These are phyloP conservation scores for Nycticebus coucang DNA, from an alignment of 2,113 vertebrate genomes.

Conservation along the genomic window DNA sequence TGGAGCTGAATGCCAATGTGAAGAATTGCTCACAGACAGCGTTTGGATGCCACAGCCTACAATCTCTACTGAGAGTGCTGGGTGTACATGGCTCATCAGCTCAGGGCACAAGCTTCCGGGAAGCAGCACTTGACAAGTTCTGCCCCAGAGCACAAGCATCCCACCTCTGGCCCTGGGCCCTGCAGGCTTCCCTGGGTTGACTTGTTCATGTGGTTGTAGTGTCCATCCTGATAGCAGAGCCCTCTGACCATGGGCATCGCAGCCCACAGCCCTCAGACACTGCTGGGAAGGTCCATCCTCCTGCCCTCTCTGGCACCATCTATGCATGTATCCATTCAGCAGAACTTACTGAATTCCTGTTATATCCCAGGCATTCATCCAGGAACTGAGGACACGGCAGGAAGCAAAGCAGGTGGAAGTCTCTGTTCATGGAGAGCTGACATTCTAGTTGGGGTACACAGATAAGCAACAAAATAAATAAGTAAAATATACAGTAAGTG, in stretches of 20 bases:
- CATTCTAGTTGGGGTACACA: not conserved
- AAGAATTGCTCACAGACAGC: not conserved
- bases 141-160: not conserved
- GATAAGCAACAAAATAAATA: not conserved
- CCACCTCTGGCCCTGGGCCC: not conserved
- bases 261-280: not conserved
- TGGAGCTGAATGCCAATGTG: not conserved
- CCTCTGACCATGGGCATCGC: not conserved
- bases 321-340: not conserved
- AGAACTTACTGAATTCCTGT: not conserved
- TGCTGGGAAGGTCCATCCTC: no score
- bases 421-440: not conserved
- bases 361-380: not conserved
- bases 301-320: no score
- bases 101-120: not conserved
- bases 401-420: not conserved
- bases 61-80: not conserved
- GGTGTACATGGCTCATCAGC: not conserved
- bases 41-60: not conserved
- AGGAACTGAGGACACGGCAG: not conserved
- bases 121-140: not conserved
- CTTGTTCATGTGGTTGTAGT: not conserved
- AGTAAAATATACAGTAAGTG: not conserved
- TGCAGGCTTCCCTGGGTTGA: not conserved
- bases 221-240: not conserved